Base-by-base conservation (phyloP, 2,888 invertebrate species). In the Drosophila barbarae region DNA sequence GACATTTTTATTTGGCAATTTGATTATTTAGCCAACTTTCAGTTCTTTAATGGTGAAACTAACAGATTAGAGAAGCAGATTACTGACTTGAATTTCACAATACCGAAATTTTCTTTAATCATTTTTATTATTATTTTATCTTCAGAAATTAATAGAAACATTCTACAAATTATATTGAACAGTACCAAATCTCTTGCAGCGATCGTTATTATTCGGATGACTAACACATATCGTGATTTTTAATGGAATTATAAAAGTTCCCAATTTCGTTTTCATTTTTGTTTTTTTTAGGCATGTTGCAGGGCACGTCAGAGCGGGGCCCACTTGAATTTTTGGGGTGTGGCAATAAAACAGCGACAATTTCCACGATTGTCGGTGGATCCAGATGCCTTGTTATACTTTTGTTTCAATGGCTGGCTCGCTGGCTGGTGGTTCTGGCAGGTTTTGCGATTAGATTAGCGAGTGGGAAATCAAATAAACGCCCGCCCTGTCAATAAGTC, bases 391-490 rank as follows among this genome's bases (percentile, higher is more conserved):
- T 68, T 66, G 63, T 77, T 66, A 65, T 72, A 80, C 75, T 72
- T 73, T 76, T 76, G 80, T 83, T 82, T 74, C 72, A 76, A 76
- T 74, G 68, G 57, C 56, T 66, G 56, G 66, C 21, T 38, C 21
- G 15, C 18, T 38, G 18, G 39, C 23, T 42, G 41, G 42, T 56
- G 67, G 41, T 56, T 61, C 55, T 74, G 79, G 71, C 79, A 65
- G 69, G 72, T 41, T 73, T 80, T 73, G 81, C 78, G 82, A 83
- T 83, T 83, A 83, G 82, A 82, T 82, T 82, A 82, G 80, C 69
- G 34, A 28, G 52, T 59, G 47, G 60, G 68, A 60, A 68, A 69
- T 68, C 68, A 68, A 68, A 68, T 68, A 68, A 68, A 68, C 69
- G 68, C 50, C 69, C 68, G 68, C 69, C 72, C 68, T 58, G 72